phyloP scores from a whole-genome alignment of 1,140 invertebrate species.

The Drosophila sturtevanti region DNA sequence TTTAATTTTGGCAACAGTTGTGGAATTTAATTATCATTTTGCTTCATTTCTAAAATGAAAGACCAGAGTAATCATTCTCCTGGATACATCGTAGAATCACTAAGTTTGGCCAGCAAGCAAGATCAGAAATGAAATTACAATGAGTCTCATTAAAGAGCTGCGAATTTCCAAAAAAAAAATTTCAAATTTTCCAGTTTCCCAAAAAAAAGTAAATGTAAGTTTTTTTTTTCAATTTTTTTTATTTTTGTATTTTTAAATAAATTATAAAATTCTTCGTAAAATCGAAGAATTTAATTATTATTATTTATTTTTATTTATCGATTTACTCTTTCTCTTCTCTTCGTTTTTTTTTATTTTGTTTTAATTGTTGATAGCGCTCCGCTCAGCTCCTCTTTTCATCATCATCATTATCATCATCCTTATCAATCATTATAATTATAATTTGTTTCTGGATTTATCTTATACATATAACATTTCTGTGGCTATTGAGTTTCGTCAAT shows the following conservation, averaged over 20 bases:
- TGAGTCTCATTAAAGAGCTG: no score
- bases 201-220: neutral
- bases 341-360: constrained; percentile 24
- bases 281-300: constrained; percentile 73
- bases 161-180: no score
- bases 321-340: constrained; percentile 21
- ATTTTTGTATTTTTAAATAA: constrained; percentile 79
- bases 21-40: no score
- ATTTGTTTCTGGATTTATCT: constrained; percentile 7
- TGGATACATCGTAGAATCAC: no score
- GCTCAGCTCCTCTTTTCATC: constrained; percentile 25
- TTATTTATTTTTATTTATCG: constrained; percentile 37
- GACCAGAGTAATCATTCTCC: no score
- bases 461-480: constrained; percentile 19
- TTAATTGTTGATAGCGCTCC: constrained; percentile 36
- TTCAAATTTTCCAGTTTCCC: no score
- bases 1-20: no score
- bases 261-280: constrained; percentile 82
- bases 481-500: constrained; percentile 15
- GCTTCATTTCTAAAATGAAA: no score
- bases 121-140: no score
- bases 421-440: constrained; percentile 7
- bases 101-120: no score
- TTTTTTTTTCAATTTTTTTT: constrained; percentile 58
- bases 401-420: neutral